These are phyloP conservation scores for Eretmochelys imbricata DNA, from an alignment of 2,113 vertebrate genomes.

Conservation along the genomic window DNA sequence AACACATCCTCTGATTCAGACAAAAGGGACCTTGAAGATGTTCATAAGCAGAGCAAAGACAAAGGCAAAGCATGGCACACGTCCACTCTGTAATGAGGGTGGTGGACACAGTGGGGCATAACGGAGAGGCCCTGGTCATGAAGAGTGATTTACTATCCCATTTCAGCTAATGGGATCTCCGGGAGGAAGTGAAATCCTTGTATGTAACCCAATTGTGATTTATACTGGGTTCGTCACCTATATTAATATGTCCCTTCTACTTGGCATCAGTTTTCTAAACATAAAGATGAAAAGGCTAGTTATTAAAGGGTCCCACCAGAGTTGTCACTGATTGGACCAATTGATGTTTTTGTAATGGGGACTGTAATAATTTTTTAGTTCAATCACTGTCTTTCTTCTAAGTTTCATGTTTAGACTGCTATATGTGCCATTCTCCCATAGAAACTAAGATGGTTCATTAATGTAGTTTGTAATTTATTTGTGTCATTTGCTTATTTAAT, in stretches of 20 bases:
- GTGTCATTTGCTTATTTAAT: conserved; percentile 5
- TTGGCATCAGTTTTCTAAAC: background rate
- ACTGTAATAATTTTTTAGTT: background rate
- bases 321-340: background rate
- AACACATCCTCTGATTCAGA: background rate
- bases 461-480: conserved; percentile 29
- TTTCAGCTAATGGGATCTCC: background rate
- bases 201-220: background rate
- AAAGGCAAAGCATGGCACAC: background rate
- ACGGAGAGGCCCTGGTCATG: background rate
- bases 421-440: background rate
- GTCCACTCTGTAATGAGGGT: background rate
- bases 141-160: background rate
- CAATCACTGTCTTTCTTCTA: background rate
- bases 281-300: background rate
- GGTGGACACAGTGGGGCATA: background rate
- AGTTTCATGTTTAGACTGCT: background rate
- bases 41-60: background rate
- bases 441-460: background rate
- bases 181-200: fast-evolving
- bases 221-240: background rate
- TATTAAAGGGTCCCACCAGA: background rate
- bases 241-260: background rate
- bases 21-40: background rate
- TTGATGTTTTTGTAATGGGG: background rate